Conservation (phyloP, 1,140 invertebrate genomes). For the Sinonovacula constricta region DNA sequence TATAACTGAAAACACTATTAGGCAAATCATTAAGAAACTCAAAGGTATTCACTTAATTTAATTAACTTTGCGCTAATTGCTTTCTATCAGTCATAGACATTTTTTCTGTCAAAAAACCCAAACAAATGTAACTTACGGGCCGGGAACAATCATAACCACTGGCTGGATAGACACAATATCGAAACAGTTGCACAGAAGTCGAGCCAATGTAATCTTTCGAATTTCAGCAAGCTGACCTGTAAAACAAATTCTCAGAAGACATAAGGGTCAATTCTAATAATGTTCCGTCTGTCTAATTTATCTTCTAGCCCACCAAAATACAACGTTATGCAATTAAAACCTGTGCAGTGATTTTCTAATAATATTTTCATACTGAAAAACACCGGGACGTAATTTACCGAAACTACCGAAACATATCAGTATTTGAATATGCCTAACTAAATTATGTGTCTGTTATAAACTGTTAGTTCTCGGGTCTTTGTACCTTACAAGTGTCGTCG, state of each 20-base stretch:
- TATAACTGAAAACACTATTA: too few species aligned
- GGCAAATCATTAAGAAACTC: too few species aligned
- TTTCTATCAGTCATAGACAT: too few species aligned
- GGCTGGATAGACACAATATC: conserved; percentile 11
- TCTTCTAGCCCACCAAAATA: too few species aligned
- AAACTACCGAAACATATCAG: neutral
- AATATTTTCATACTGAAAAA: neutral
- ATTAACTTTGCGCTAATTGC: too few species aligned
- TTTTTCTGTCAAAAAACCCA: too few species aligned
- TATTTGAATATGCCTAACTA: too few species aligned
- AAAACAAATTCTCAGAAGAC: neutral
- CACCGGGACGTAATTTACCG: neutral
- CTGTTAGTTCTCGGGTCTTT: too few species aligned
- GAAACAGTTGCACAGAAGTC: conserved; percentile 56
- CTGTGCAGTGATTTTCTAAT: neutral
- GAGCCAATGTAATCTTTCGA: conserved; percentile 54
- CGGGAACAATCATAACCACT: neutral
- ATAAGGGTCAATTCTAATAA: neutral
- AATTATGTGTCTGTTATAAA: too few species aligned
- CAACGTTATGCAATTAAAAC: neutral
- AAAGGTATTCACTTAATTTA: too few species aligned
- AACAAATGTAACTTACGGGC: neutral
- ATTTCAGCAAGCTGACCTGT: conserved; percentile 60
- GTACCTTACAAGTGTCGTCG: too few species aligned
- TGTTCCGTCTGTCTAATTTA: neutral